Base-by-base conservation (phyloP, 2,113 vertebrate species). In the Thinocorus orbignyianus region DNA sequence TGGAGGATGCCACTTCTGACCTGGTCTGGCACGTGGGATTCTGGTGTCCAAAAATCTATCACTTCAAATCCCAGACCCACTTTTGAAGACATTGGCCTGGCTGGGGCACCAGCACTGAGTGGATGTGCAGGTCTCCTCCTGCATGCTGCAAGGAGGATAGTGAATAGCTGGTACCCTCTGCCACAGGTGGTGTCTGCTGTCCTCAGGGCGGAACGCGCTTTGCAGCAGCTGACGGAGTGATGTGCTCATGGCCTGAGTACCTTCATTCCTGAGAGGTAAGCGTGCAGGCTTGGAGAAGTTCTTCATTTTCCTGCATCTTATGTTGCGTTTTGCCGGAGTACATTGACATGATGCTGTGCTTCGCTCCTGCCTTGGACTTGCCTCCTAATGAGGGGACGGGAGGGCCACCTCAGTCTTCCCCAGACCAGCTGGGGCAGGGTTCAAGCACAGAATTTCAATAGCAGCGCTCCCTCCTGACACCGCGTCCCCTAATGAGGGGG, bases 401-500 rank as follows among this genome's bases (percentile, higher is more conserved):
- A 78, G 31, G 33, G 44, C 5, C 77, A 80, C 62, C 22, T 52
- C 46, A 54, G 51, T 71, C 54, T 51, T 62, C 49, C 76, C 30
- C n/a, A 35, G 51, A 49, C 18, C 35, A 46, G 42, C 24, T n/a
- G 39, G 54, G n/a, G 6, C 41, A 65, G 51, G 76, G 22, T 25
- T 58, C 2, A 3, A 66, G 10, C 41, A 41, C 41, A 41, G 28
- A 39, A 74, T 17, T 41, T 85, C 25, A 48, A 28, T 0, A 81
- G 54, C 71, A 71, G 37, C 1, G 0, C 10, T 77, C 3, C 0
- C n/a, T 61, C 17, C 76, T 51, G 14, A 68, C 18, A 48, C 24
- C 1, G 0, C 0, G 0, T 48, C 31, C 35, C 33, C 33, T 26
- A 35, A n/a, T 4, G 26, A 69, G 23, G 2, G 1, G 30, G 13